A percentile compares a stretch with the other conserved stretches of the same genome.
Conservation (phyloP, 2,888 invertebrate genomes). For the Epinotia bilunana region DNA sequence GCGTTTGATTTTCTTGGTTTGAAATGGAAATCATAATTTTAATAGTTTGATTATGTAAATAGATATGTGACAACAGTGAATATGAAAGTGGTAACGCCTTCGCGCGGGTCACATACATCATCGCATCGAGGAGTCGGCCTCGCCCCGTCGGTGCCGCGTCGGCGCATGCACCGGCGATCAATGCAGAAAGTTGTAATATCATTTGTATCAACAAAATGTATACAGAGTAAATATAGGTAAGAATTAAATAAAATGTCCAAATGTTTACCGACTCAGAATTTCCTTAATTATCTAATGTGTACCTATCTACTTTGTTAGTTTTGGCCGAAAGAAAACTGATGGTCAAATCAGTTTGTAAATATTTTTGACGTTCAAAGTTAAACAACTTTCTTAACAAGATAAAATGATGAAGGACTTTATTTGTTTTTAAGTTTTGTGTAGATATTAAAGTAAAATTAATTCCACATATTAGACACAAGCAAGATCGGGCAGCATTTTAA, state of each 20-base stretch:
- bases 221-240: background rate
- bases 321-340: background rate
- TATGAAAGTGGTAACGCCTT: conserved; percentile 46
- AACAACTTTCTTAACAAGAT: conserved; percentile 12
- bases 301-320: background rate
- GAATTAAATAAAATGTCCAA: background rate
- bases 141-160: conserved; percentile 18
- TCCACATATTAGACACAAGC: background rate
- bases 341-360: background rate
- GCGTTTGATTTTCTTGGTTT: conserved; percentile 8
- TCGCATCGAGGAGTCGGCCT: conserved; percentile 24
- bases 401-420: background rate
- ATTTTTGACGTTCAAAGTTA: background rate
- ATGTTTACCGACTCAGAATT: background rate
- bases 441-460: background rate
- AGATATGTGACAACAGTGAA: conserved; percentile 7
- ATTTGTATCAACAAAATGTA: background rate
- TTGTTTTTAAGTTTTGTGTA: background rate
- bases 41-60: conserved; percentile 12
- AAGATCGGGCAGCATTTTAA: background rate
- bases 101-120: conserved; percentile 27
- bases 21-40: conserved; percentile 2
- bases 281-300: background rate
- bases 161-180: conserved; percentile 49
- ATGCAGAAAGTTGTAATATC: conserved; percentile 42